Percentiles rank a stretch among this genome's conserved stretches.
Conservation (phyloP, 2,888 invertebrate genomes). For the Agrochola circellaris region DNA sequence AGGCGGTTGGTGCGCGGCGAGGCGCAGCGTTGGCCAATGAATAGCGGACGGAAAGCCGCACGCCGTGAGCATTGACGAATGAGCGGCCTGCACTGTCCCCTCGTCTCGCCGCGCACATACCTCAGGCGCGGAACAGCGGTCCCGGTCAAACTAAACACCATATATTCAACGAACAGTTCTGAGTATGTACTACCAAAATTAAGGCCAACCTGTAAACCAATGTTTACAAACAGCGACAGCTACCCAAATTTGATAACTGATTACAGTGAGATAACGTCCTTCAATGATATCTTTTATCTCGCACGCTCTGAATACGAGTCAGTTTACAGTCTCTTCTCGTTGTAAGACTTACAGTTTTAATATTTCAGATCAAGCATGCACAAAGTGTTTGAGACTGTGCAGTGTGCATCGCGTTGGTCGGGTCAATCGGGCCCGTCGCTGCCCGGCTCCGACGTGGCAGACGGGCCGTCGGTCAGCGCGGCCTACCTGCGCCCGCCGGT, state of each 20-base stretch:
- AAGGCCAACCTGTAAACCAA: neutral
- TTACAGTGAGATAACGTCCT: slow-evolving; percentile 38
- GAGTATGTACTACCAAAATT: neutral
- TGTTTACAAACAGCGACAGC: slow-evolving; percentile 49
- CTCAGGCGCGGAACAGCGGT: no score
- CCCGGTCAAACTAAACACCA: neutral
- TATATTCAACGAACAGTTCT: neutral
- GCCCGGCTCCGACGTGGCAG: slow-evolving; percentile 84
- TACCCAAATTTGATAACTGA: slow-evolving; percentile 19
- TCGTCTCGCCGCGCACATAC: no score
- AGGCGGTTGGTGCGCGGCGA: no score
- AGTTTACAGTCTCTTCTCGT: neutral
- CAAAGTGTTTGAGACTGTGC: slow-evolving; percentile 97
- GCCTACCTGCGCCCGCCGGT: slow-evolving; percentile 89
- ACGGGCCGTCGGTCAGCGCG: slow-evolving; percentile 81
- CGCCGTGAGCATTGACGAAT: no score
- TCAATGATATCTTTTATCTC: slow-evolving; percentile 16
- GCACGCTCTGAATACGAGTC: neutral
- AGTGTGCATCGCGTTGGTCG: slow-evolving; percentile 93
- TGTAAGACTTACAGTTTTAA: neutral
- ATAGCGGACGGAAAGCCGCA: no score
- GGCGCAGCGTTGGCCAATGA: no score
- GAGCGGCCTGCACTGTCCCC: no score
- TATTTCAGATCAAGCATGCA: slow-evolving; percentile 94
- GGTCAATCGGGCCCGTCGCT: slow-evolving; percentile 84